A percentile compares a stretch with the other conserved stretches of the same genome.
These are phyloP conservation scores for Heteropelma amictum DNA, from an alignment of 2,888 invertebrate genomes.

Conservation along the genomic window DNA sequence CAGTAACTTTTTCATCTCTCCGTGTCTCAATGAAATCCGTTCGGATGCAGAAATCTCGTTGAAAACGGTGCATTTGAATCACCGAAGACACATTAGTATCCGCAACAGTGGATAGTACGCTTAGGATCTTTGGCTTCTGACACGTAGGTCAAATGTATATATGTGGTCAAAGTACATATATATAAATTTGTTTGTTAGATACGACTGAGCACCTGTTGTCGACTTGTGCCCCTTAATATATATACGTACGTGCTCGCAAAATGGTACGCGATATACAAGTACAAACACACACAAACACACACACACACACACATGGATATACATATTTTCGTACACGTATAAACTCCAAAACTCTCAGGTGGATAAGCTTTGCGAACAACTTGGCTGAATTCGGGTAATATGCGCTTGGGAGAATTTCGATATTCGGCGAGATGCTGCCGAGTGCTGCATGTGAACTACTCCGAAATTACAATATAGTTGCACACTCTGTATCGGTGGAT, in stretches of 20 bases:
- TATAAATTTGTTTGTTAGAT: not conserved
- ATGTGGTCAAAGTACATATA: not conserved
- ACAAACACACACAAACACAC: conserved; percentile 8
- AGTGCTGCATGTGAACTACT: conserved; percentile 43
- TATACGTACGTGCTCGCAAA: conserved; percentile 24
- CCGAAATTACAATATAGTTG: conserved; percentile 35
- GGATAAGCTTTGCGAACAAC: conserved; percentile 48
- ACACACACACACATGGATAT: not conserved
- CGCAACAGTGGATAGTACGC: conserved; percentile 31
- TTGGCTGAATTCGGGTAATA: conserved; percentile 49
- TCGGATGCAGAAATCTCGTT: conserved; percentile 40
- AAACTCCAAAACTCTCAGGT: conserved; percentile 51
- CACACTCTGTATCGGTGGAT: too few species aligned
- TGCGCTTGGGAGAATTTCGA: conserved; percentile 52
- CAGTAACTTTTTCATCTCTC: too few species aligned
- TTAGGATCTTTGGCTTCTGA: conserved; percentile 45
- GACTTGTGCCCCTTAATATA: conserved; percentile 26
- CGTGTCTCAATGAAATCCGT: not conserved
- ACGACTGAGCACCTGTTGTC: conserved; percentile 52
- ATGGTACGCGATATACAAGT: conserved; percentile 1
- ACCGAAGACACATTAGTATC: conserved; percentile 46
- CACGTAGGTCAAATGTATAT: conserved; percentile 23
- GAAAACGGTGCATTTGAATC: conserved; percentile 33
- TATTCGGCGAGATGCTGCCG: conserved; percentile 36
- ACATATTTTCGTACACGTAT: conserved; percentile 15